These are phyloP conservation scores for Trissoscelio sp. DNA, from an alignment of 2,888 invertebrate genomes.

Conservation along the genomic window DNA sequence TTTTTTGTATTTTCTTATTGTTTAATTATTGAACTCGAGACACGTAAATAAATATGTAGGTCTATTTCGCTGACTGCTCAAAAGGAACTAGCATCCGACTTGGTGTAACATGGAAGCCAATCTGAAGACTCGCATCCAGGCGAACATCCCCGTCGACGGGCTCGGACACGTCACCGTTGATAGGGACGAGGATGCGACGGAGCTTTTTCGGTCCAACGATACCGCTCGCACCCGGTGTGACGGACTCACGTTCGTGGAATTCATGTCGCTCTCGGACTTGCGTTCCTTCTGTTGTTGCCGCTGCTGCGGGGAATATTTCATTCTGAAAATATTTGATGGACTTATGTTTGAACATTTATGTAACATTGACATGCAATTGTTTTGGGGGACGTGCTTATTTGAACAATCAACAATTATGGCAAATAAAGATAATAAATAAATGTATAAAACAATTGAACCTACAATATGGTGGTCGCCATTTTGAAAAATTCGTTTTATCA, in stretches of 20 bases:
- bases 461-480: too few species aligned
- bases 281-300: conserved; percentile 81
- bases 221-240: conserved; percentile 73
- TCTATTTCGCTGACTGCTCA: conserved; percentile 63
- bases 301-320: conserved; percentile 82
- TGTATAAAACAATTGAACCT: too few species aligned
- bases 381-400: background rate
- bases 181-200: conserved; percentile 71
- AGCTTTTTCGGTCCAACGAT: conserved; percentile 73
- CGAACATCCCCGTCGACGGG: conserved; percentile 80
- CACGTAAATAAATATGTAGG: conserved; percentile 63
- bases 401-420: too few species aligned
- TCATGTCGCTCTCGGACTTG: conserved; percentile 81
- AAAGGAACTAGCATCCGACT: conserved; percentile 78
- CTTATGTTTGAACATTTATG: background rate
- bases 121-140: conserved; percentile 82
- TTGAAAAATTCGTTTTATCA: too few species aligned
- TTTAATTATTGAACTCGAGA: conserved; percentile 62
- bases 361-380: conserved; percentile 1
- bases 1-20: conserved; percentile 19
- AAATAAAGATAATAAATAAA: too few species aligned
- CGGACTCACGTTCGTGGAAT: conserved; percentile 77
- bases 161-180: conserved; percentile 73
- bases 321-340: conserved; percentile 68
- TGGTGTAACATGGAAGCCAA: conserved; percentile 80